Evolutionary conservation across 2,797 vertebrate genomes (phyloP).

Genomic region (Bucorvus abyssinicus): DNA sequence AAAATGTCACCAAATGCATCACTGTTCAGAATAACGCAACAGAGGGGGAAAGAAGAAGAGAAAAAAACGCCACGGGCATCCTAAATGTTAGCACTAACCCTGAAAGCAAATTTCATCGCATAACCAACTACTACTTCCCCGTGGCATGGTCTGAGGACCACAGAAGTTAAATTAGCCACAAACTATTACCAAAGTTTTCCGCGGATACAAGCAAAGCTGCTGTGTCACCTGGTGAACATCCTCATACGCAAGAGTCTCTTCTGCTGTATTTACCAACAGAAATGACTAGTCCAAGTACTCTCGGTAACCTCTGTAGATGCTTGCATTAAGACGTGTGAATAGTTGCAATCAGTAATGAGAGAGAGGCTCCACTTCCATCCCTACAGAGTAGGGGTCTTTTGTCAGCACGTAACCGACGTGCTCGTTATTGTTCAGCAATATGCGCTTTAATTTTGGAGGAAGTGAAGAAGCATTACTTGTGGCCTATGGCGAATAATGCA

Average conservation of each 20-base stretch:
- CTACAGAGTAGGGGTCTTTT: neutral
- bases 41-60: neutral
- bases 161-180: neutral
- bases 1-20: neutral
- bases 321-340: slow-evolving; percentile 3
- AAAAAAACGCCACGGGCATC: neutral
- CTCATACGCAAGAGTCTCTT: neutral
- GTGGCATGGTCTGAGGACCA: neutral
- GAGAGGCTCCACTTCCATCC: neutral
- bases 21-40: neutral
- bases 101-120: neutral
- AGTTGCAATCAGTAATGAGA: slow-evolving; percentile 17
- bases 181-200: neutral
- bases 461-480: neutral
- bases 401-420: neutral
- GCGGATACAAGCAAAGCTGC: neutral
- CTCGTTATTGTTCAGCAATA: neutral
- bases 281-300: neutral
- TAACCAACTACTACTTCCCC: neutral
- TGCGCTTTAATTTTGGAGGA: neutral
- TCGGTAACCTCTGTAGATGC: neutral
- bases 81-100: neutral
- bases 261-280: neutral
- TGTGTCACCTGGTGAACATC: slow-evolving; percentile 5
- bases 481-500: neutral